Base-by-base conservation (phyloP, 2,113 vertebrate species). In the Platichthys flesus region DNA sequence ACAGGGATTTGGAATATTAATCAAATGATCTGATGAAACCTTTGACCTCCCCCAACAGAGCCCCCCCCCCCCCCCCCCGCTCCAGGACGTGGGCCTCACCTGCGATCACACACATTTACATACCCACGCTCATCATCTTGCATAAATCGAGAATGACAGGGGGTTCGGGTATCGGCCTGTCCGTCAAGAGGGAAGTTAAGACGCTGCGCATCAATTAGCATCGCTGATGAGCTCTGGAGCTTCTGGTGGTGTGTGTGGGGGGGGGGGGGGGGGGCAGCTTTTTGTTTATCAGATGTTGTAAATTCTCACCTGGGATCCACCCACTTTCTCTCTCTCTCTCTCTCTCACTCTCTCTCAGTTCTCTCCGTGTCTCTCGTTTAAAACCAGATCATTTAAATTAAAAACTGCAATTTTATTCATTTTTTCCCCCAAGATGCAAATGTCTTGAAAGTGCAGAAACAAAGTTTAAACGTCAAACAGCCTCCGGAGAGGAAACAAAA, bases 141-240 rank as follows among this genome's bases (percentile, higher is more conserved):
- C 78, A 85, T 74, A 74, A 78, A 51, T 6, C 18, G 63, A 73
- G 78, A 88, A 61, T 71, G 77, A 85, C 67, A 5, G 35, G 56
- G 31, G 68, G 31, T 61, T 81, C 49, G 57, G 35, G 49, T 62
- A 72, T 63, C 10, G n/a, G 47, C 20, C 47, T 15, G 47, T 75
- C 67, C 54, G 69, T 71, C 84, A 83, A 56, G 54, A 77, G 75
- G 59, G 74, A 75, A 85, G 56, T 72, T 35, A 69, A 85, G 61
- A 67, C 52, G 58, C 16, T 4, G 15, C 16, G 74, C 55, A 74
- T 49, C 0, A 37, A 90, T 93, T 89, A 89, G 82, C 89, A 90
- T 90, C 16, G 12, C 76, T 78, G 21, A 91, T 86, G 60, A 85
- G 73, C 88, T 74, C 14, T 20, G 59, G 73, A 71, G 65, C 76